phyloP scores from a whole-genome alignment of 1,140 invertebrate genomes.

The Lepidostoma basale region DNA sequence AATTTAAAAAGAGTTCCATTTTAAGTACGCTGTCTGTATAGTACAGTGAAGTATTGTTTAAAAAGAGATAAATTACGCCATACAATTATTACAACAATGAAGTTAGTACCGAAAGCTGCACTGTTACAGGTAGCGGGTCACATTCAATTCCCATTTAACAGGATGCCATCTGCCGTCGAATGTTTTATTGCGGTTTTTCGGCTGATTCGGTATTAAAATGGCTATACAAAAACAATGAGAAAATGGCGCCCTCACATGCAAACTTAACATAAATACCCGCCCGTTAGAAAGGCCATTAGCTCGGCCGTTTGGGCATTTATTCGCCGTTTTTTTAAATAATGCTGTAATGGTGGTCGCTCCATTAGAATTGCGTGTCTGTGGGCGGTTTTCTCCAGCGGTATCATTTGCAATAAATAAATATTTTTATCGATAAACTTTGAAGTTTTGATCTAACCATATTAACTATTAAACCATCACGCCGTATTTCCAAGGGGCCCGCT shows the following conservation, averaged over 20 bases:
- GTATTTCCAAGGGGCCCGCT: too few relatives aligned
- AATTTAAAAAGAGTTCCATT: too few relatives aligned
- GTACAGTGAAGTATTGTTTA: too few relatives aligned
- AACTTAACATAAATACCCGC: constrained; percentile 40
- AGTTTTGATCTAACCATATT: too few relatives aligned
- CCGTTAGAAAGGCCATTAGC: constrained; percentile 43
- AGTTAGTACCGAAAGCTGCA: too few relatives aligned
- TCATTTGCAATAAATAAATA: constrained; percentile 9
- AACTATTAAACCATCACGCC: too few relatives aligned
- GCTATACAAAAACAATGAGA: constrained; percentile 35
- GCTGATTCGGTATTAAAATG: constrained; percentile 32
- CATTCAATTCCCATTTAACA: too few relatives aligned
- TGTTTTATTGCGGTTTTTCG: constrained; percentile 40
- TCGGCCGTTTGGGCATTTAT: constrained; percentile 37
- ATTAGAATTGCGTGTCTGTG: constrained; percentile 34
- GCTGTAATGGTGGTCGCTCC: constrained; percentile 6
- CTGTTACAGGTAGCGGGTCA: too few relatives aligned
- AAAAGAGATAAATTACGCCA: too few relatives aligned
- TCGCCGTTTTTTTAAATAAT: constrained; percentile 37
- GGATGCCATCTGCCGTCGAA: constrained; percentile 28
- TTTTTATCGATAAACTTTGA: too few relatives aligned
- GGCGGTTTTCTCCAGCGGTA: neutral
- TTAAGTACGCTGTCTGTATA: too few relatives aligned
- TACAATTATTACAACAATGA: too few relatives aligned
- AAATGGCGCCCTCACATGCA: constrained; percentile 38